Evolutionary conservation across 2,888 invertebrate genomes (phyloP).

Genomic region (Hydropsyche betteni): DNA sequence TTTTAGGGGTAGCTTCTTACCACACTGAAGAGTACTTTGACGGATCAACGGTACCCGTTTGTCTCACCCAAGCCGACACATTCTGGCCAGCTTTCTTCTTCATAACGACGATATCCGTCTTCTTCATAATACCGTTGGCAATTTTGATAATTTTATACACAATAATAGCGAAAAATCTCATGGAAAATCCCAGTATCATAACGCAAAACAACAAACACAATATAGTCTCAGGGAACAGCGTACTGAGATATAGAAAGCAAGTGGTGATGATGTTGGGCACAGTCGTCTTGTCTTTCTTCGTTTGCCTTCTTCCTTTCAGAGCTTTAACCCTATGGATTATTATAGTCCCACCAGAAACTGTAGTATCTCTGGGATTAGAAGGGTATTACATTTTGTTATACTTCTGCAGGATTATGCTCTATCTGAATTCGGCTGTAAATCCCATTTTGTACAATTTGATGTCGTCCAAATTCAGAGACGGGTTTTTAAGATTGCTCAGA

Average conservation of each 20-base stretch:
- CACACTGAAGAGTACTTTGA: conserved; percentile 76
- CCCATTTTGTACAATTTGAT: conserved; percentile 91
- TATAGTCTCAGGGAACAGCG: conserved; percentile 63
- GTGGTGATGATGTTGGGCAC: conserved; percentile 89
- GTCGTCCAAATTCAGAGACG: conserved; percentile 89
- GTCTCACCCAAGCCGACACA: conserved; percentile 81
- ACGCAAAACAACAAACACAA: conserved; percentile 68
- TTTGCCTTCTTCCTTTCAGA: conserved; percentile 89
- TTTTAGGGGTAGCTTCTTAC: conserved; percentile 82
- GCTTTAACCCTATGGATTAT: conserved; percentile 90
- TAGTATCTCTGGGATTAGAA: conserved; percentile 77
- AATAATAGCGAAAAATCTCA: conserved; percentile 84
- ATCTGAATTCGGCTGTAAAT: conserved; percentile 90
- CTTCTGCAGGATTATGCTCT: conserved; percentile 87
- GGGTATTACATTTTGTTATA: conserved; percentile 84
- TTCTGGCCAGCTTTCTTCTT: conserved; percentile 84
- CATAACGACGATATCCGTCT: conserved; percentile 79
- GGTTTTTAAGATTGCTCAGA: conserved; percentile 73
- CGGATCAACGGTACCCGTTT: conserved; percentile 77
- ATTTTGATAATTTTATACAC: conserved; percentile 85
- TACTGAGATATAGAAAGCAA: conserved; percentile 79
- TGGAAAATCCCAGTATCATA: conserved; percentile 80
- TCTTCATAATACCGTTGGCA: conserved; percentile 85
- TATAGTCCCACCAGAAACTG: conserved; percentile 75
- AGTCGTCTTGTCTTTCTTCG: conserved; percentile 89